Percentiles rank a stretch among this genome's conserved stretches.
Evolutionary conservation across 2,797 vertebrate species (phyloP).

Genomic region (Scleropages formosus): DNA sequence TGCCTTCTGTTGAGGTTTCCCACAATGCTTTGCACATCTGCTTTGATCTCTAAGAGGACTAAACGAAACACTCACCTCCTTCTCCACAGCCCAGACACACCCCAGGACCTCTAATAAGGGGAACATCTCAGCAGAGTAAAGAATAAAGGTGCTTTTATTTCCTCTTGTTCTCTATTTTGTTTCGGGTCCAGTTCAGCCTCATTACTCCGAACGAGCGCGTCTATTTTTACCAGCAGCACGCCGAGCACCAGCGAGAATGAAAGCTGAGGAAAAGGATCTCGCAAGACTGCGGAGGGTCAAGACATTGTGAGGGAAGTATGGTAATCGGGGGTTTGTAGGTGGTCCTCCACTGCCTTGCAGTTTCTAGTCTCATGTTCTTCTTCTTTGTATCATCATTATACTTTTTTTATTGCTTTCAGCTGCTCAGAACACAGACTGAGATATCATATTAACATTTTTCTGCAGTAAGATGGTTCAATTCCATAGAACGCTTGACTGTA

Average conservation of each 20-base stretch:
- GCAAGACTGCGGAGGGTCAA: constrained; percentile 23
- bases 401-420: not conserved
- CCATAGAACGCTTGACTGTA: not conserved
- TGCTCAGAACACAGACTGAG: not conserved
- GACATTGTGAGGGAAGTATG: constrained; percentile 15
- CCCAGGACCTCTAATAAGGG: not conserved
- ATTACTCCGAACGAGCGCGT: no score
- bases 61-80: no score
- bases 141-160: not conserved
- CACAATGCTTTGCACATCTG: no score
- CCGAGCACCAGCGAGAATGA: not conserved
- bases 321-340: constrained; percentile 24
- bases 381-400: not conserved
- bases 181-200: not conserved
- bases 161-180: not conserved
- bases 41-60: no score
- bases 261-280: not conserved
- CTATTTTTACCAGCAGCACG: constrained; percentile 8
- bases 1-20: no score
- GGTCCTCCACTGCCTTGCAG: not conserved
- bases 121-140: not conserved
- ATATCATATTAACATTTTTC: not conserved
- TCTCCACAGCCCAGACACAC: not conserved
- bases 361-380: constrained; percentile 20
- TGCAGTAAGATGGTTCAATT: not conserved